Evolutionary conservation across 2,888 invertebrate genomes (phyloP), one percentile per base, ranked within the genome.

Genomic region (Leuctra nigra): DNA sequence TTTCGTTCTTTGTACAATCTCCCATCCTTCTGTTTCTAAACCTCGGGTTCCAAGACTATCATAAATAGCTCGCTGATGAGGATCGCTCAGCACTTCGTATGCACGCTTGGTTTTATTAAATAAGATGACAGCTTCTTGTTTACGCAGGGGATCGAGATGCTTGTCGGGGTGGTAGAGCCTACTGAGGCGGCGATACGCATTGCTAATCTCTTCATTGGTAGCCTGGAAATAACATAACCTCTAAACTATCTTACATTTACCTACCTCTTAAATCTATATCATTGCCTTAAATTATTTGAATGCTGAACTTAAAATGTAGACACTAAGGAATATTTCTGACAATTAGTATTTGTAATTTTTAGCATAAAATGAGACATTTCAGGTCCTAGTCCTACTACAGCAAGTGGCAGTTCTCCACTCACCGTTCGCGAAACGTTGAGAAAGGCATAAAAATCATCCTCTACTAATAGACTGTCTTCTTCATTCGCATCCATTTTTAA

Each of bases 81-180:
- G 87, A 77, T 99, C 95, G 18, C 84, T 89, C 39, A 99, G 75
- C 29, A 97, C 94, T 81, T 97, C 95, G 73, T 98, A 93, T 0
- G 97, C 97, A 66, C 84, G 85, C 70, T 96, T 95, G 0, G 91
- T 87, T 71, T 91, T 88, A 70, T 91, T 91, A 69, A 99, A 99
- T 66, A 98, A 78, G 59, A 85, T 74, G 72, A 96, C 94, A 0
- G 98, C 98, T 74, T 93, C 89, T 67, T 83, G 83, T 71, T 94
- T 93, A 64, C 84, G 83, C 1, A 77, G 79, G 1, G 87, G 84
- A 67, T 94, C 89, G 13, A 81, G 76, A 73, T 99, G 97, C 73
- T 97, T 96, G 69, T 99, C 98, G 0, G 99, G 98, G 72, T 99
- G 99, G 69, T 95, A 98, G 65, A 94, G 83, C 62, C 87, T 83